Base-by-base conservation (phyloP, 2,113 vertebrate genomes). In the Otis tarda region DNA sequence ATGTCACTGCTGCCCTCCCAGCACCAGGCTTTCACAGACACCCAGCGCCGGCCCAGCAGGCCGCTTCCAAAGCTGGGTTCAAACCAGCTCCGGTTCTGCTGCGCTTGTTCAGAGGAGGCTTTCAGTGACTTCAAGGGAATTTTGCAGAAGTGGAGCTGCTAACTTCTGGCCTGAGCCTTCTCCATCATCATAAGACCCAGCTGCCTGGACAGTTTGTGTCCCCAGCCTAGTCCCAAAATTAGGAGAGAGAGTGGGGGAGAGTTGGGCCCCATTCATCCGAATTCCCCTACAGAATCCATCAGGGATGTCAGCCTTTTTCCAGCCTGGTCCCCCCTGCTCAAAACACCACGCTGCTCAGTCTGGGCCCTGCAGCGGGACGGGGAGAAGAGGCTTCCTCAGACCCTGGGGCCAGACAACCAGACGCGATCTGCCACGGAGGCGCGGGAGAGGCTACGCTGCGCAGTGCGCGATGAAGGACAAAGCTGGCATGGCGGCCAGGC, bases 371-470 rank as follows among this genome's bases (percentile, higher is more conserved):
- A 17, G 47, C 0, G 1, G 22, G 57, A 31, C 67, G 7, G 3
- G 17, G 52, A 81, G 43, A 14, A 35, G 56, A 85, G 71, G 37
- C 12, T 45, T 56, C 25, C 55, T 31, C 59, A 53, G 33, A 7
- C 30, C 35, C 18, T 10, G 49, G 23, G 68, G 39, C 22, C 59
- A 53, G 16, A 11, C 24, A 22, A 45, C 15, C 59, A 37, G 21
- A 27, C 15, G 17, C 5, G 16, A 16, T 9, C 15, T 37, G 16
- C 35, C 9, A 9, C 47, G 33, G 60, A 59, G 56, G 50, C 45
- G 23, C 1, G 9, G 33, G 30, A 63, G 53, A 61, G 27, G 45
- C 37, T 55, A 6, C 0, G 0, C 61, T 39, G 53, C 10, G 31
- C 56, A 17, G 25, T 5, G 10, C 0, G 0, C 49, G 30, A 3